Evolutionary conservation across 2,113 vertebrate genomes (phyloP), one percentile per base, ranked within the genome.

Genomic region (Cacatua alba): DNA sequence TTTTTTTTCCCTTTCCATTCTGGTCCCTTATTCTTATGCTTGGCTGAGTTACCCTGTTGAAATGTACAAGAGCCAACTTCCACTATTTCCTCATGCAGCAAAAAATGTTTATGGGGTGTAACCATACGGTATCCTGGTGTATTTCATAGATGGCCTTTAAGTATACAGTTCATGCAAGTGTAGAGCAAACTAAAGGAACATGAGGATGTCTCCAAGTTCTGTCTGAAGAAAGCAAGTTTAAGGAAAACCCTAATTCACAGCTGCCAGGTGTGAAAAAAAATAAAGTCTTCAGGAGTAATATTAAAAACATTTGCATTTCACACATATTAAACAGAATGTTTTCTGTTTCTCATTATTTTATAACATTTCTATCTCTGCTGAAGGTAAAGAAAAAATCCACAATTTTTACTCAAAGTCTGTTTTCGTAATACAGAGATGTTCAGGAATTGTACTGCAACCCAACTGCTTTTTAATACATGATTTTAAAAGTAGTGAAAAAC

Each of bases 11-110:
- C n/a, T 81, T 86, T 80, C 75, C 94, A 76, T 63, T 82, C 52
- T 64, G n/a, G 62, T 94, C 67, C 31, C 24, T 86, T 76, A 59
- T 91, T 90, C 94, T 88, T 94, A 33, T 72, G 67, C 90, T 94
- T 95, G 95, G 90, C 94, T 55, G 57, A 64, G 67, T 20, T 33
- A 65, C n/a, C 3, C 2, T 31, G 57, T 59, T 76, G 92, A 82
- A 95, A 80, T 5, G 21, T 68, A 57, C 48, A 28, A 41, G 48
- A 91, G 80, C 76, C 94, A 92, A 72, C 39, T 92, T 91, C 80
- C 59, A 83, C 57, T 63, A 20, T 76, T 94, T 94, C 90, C 83
- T 95, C 15, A 53, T 15, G 52, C 43, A 79, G 90, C 67, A 82
- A 85, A 85, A 71, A 72, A 63, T 2, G 46, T 94, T 88, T 80